Conservation (phyloP, 2,888 invertebrate genomes). For the Cylloceria caligata region DNA sequence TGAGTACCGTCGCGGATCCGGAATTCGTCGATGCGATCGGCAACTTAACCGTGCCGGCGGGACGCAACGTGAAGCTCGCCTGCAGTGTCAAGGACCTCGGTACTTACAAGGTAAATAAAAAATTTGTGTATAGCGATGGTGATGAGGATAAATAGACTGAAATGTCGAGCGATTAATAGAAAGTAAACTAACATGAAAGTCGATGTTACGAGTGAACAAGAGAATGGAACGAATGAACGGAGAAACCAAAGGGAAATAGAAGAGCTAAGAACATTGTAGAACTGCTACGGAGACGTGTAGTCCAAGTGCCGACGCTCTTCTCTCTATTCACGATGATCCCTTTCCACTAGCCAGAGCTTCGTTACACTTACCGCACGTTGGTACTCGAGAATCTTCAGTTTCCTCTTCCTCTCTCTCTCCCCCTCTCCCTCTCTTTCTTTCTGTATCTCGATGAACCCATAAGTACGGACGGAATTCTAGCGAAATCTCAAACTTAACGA, state of each 20-base stretch:
- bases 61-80: slow-evolving; percentile 94
- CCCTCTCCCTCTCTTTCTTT: neutral
- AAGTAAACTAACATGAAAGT: neutral
- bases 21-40: slow-evolving; percentile 96
- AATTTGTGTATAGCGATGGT: neutral
- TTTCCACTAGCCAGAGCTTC: slow-evolving; percentile 13
- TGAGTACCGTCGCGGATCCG: slow-evolving; percentile 91
- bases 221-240: slow-evolving; percentile 17
- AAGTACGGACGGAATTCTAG: slow-evolving; percentile 40
- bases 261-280: slow-evolving; percentile 30
- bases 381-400: slow-evolving; percentile 51
- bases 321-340: slow-evolving; percentile 3
- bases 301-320: slow-evolving; percentile 25
- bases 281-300: slow-evolving; percentile 22
- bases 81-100: slow-evolving; percentile 97
- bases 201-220: neutral
- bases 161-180: slow-evolving; percentile 6
- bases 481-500: slow-evolving; percentile 63
- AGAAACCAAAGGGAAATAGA: slow-evolving; percentile 11
- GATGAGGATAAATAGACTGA: neutral
- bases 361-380: slow-evolving; percentile 39
- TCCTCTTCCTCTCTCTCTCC: neutral
- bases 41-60: slow-evolving; percentile 96
- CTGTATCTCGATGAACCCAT: slow-evolving; percentile 5
- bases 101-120: slow-evolving; percentile 91